Evolutionary conservation across 2,113 vertebrate species (phyloP).

Genomic region (Ardeotis arabs): DNA sequence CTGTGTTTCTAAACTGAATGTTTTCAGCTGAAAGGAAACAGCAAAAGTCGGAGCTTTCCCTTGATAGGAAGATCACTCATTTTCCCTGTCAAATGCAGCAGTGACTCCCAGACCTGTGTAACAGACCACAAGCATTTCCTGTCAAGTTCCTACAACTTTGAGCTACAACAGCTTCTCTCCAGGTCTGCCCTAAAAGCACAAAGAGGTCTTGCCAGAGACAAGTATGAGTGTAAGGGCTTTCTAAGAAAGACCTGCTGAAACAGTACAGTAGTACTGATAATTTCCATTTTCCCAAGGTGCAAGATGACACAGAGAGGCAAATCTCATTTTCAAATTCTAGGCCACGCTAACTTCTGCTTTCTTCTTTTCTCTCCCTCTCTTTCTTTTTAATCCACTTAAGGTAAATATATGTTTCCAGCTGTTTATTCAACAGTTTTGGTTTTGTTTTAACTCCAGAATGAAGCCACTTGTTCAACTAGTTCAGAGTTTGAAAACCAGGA

Average conservation of each 20-base stretch:
- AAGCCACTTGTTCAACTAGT: conserved; percentile 82
- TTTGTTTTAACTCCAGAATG: conserved; percentile 82
- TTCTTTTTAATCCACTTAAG: not conserved
- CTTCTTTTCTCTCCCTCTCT: not conserved
- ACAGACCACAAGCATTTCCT: not conserved
- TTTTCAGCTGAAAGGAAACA: not conserved
- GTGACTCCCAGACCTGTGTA: not conserved
- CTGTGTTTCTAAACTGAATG: not conserved
- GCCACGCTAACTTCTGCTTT: not conserved
- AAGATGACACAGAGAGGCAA: not conserved
- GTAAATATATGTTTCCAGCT: not conserved
- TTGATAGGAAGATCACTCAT: not conserved
- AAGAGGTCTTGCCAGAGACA: not conserved
- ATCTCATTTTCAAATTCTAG: not conserved
- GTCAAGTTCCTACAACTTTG: not conserved
- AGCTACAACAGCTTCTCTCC: not conserved
- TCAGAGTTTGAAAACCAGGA: conserved; percentile 86
- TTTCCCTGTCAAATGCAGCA: not conserved
- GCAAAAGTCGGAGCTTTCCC: not conserved
- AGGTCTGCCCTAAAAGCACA: not conserved
- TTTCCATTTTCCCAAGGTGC: not conserved
- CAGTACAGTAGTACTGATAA: not conserved
- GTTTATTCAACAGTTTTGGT: not conserved
- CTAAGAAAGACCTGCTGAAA: not conserved
- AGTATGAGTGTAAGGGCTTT: not conserved